Evolutionary conservation across 2,797 vertebrate species (phyloP), one percentile per base, ranked within the genome.

Genomic region (Odontamblyopus lacepedii): DNA sequence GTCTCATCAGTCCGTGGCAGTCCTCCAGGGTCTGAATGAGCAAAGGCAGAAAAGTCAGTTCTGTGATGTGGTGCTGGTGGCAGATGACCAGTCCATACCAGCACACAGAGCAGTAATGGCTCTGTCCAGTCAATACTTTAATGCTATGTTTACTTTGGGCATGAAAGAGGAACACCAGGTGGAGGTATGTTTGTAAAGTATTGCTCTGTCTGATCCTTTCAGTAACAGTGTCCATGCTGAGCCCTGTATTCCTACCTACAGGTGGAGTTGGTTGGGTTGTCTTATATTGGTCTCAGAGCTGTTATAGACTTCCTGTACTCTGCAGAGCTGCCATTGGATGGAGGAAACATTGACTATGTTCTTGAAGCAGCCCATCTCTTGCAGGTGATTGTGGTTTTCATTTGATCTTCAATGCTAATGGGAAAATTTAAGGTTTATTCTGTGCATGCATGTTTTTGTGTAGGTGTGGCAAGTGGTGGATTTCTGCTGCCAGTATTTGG

Each of bases 401-500:
- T 53, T 1, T 48, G 8, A 56, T 32, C 59, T 60, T 19, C 60
- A 62, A 3, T 30, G 9, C 23, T 13, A 60, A 30, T 5, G 6
- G 12, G 6, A 60, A 60, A 26, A 16, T 60, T 29, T 5, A 30
- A 15, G 15, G 13, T 53, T 53, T 57, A 62, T 9, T 7, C 2
- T 35, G 12, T 44, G 3, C 9, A 12, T 41, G 32, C 2, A 26
- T 38, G 23, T 15, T 13, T 59, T 95, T 69, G 87, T 95, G 74
- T 94, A 99, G 94, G 95, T 97, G 82, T 96, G 96, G 95, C 94
- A 91, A 7, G 96, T 86, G 69, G 97, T 99, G 3, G 97, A 98
- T 84, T 97, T 99, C 91, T 99, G 98, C 83, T 98, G 98, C 0
- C 96, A 98, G 91, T 98, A 96, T 75, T 90, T 98, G 88, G 96